These are phyloP conservation scores for Palythoa grandiflora DNA, from an alignment of 92 coral and sea anemone genomes.

Conservation along the genomic window DNA sequence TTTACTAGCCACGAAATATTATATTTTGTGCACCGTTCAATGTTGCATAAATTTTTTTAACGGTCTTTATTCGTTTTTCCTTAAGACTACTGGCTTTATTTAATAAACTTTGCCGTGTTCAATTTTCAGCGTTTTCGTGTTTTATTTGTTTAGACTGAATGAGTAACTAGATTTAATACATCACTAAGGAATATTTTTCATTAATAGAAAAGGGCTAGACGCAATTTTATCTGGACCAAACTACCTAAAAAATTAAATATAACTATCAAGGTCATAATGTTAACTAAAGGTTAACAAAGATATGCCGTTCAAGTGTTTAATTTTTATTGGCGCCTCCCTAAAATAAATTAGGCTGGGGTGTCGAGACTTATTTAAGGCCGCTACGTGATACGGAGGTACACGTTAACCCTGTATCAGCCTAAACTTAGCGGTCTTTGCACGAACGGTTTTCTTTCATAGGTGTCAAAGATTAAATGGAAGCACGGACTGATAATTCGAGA, in stretches of 20 bases:
- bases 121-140: no score
- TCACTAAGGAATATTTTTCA: no score
- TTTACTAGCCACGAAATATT: neutral
- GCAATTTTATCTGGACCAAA: neutral
- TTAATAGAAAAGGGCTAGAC: no score
- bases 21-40: neutral
- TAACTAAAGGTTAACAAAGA: neutral
- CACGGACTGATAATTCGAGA: neutral
- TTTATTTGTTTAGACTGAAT: no score
- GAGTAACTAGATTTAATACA: no score
- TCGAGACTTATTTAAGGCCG: neutral
- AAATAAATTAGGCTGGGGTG: neutral
- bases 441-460: neutral
- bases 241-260: neutral
- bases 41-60: neutral
- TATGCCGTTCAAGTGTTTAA: neutral
- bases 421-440: neutral
- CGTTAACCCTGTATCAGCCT: neutral
- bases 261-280: neutral
- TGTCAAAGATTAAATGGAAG: neutral
- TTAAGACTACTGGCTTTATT: neutral
- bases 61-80: neutral
- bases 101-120: no score
- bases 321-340: neutral
- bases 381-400: neutral